Evolutionary conservation across 2,888 invertebrate species (phyloP), one percentile per base, ranked within the genome.

Genomic region (Epinotia ramella): DNA sequence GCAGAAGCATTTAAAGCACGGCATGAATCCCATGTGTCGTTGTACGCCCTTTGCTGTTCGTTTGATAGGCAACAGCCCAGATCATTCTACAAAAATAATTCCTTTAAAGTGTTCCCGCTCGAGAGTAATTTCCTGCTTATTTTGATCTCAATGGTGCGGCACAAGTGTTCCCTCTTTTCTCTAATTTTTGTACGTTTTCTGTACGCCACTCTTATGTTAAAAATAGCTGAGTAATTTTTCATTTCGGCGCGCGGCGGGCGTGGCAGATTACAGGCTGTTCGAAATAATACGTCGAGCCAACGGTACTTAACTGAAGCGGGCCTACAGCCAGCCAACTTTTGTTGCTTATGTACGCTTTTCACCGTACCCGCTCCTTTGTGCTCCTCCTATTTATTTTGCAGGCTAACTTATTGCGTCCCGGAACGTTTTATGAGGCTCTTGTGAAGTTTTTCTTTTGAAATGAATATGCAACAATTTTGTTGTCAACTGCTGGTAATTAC

Each of bases 181-280:
- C 93, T 92, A 92, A 93, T 93, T 94, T 93, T 93, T 93, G 91
- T 93, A 93, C 93, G 93, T 92, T 93, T 93, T 93, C 91, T 91
- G 88, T 89, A 89, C 91, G 88, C 90, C 87, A 87, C 88, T 89
- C 88, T 91, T 89, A 89, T 90, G 92, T 93, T 93, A 92, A 93
- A 94, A 94, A 93, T 94, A 93, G 90, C 91, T 84, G 88, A 88
- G 93, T 93, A 91, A 93, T 94, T 94, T 94, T 94, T 93, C 94
- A 93, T 93, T 92, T 92, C 90, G 90, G 88, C 91, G 92, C 90
- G 89, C 88, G 89, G 88, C 93, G 88, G 91, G 92, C 92, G 93
- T 92, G 93, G 92, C 91, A 90, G 90, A 92, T 93, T 93, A 93
- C 92, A 93, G 94, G 91, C 90, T 89, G 92, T 88, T 91, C 88